Evolutionary conservation across 2,797 vertebrate species (phyloP).

Genomic region (Cyclopterus lumpus): DNA sequence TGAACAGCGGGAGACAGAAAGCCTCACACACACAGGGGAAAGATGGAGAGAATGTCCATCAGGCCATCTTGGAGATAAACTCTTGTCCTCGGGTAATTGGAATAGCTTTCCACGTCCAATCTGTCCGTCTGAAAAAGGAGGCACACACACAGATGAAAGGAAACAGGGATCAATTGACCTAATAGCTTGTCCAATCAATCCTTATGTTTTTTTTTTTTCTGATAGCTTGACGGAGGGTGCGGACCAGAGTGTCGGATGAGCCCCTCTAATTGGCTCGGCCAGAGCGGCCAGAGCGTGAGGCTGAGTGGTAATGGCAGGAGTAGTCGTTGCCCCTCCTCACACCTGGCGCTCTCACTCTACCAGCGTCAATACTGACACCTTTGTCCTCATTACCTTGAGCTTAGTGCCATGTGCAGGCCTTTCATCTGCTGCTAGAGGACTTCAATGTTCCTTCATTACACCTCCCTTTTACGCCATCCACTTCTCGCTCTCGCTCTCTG

Average conservation of each 20-base stretch:
- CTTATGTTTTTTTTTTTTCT: slow-evolving; percentile 74
- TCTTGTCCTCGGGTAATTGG: slow-evolving; percentile 63
- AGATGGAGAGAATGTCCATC: slow-evolving; percentile 30
- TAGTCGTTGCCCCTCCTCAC: slow-evolving; percentile 53
- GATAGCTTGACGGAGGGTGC: slow-evolving; percentile 64
- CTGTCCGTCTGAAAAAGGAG: slow-evolving; percentile 67
- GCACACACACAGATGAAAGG: slow-evolving; percentile 68
- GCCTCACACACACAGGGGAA: background rate
- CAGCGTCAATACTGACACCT: slow-evolving; percentile 71
- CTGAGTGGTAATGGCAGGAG: slow-evolving; percentile 65
- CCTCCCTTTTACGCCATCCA: slow-evolving; percentile 40
- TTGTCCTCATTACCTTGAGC: slow-evolving; percentile 76
- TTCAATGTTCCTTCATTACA: slow-evolving; percentile 55
- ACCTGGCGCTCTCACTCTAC: slow-evolving; percentile 64
- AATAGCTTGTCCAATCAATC: slow-evolving; percentile 80
- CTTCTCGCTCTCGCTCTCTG: slow-evolving; percentile 41
- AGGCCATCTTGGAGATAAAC: slow-evolving; percentile 41
- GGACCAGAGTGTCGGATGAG: slow-evolving; percentile 47
- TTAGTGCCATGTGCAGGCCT: slow-evolving; percentile 61
- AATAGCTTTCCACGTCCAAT: slow-evolving; percentile 52
- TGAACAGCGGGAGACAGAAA: background rate
- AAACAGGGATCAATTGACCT: slow-evolving; percentile 79
- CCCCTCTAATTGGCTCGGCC: slow-evolving; percentile 70
- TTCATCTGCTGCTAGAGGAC: slow-evolving; percentile 51
- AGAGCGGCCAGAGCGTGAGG: slow-evolving; percentile 36